Evolutionary conservation across 2,113 vertebrate species (phyloP).

Genomic region (Macroglossus sobrinus): DNA sequence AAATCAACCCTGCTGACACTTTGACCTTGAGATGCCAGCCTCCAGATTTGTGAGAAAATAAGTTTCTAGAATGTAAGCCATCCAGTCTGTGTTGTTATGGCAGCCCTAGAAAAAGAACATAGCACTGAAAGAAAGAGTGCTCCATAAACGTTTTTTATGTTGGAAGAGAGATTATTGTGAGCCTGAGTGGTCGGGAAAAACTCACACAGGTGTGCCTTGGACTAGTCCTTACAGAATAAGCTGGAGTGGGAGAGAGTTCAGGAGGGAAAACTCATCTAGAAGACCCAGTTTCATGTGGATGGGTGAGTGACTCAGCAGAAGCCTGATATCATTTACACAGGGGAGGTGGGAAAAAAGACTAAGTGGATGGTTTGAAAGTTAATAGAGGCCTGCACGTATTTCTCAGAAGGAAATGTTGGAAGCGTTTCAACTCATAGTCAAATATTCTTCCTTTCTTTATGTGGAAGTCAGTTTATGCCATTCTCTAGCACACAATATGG

Average conservation of each 20-base stretch:
- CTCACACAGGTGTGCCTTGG: neutral
- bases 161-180: neutral
- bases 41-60: neutral
- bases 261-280: neutral
- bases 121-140: no score
- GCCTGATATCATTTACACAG: neutral
- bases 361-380: neutral
- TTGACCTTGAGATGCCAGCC: neutral
- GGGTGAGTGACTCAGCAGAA: neutral
- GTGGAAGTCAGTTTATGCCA: neutral
- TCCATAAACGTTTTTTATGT: neutral
- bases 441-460: neutral
- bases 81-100: neutral
- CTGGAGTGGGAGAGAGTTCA: neutral
- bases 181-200: neutral
- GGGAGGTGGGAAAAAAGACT: neutral
- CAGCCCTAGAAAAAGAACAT: neutral
- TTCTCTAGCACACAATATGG: neutral
- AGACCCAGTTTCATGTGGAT: neutral
- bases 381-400: neutral
- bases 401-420: neutral
- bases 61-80: neutral
- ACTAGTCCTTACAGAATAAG: neutral
- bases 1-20: neutral
- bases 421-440: neutral